A percentile compares a stretch with the other conserved stretches of the same genome.
These are phyloP conservation scores for Hydrotaea cyrtoneurina DNA, from an alignment of 2,888 invertebrate species.

Conservation along the genomic window DNA sequence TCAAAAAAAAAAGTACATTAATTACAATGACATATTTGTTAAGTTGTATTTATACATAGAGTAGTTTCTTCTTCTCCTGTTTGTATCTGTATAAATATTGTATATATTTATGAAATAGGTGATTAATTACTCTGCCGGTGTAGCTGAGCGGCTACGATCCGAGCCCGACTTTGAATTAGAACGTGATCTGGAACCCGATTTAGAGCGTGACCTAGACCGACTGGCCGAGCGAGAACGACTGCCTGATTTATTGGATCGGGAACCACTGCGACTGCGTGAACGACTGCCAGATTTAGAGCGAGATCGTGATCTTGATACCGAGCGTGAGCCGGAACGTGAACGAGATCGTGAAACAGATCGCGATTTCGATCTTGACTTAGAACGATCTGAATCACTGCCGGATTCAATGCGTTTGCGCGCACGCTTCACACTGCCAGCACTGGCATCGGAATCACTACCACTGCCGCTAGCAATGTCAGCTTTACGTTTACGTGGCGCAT, in stretches of 20 bases:
- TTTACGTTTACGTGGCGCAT: slow-evolving; percentile 76
- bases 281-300: slow-evolving; percentile 69
- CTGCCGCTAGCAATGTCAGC: slow-evolving; percentile 67
- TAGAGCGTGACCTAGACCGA: slow-evolving; percentile 74
- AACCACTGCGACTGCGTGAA: slow-evolving; percentile 69
- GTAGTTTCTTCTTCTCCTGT: neutral
- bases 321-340: slow-evolving; percentile 72
- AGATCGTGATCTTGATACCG: slow-evolving; percentile 55
- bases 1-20: neutral
- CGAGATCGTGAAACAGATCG: slow-evolving; percentile 70
- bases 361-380: slow-evolving; percentile 71
- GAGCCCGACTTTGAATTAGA: slow-evolving; percentile 77
- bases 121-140: slow-evolving; percentile 47
- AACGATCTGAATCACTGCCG: slow-evolving; percentile 72
- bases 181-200: slow-evolving; percentile 76
- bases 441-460: slow-evolving; percentile 72
- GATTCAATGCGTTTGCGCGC: slow-evolving; percentile 74
- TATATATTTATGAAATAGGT: slow-evolving; percentile 36
- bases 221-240: slow-evolving; percentile 71
- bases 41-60: slow-evolving; percentile 19
- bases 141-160: neutral
- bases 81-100: slow-evolving; percentile 33
- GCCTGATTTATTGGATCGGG: slow-evolving; percentile 75
- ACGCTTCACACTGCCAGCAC: slow-evolving; percentile 71
- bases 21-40: neutral